phyloP scores from a whole-genome alignment of 2,797 vertebrate species.

The Thunnus albacares region DNA sequence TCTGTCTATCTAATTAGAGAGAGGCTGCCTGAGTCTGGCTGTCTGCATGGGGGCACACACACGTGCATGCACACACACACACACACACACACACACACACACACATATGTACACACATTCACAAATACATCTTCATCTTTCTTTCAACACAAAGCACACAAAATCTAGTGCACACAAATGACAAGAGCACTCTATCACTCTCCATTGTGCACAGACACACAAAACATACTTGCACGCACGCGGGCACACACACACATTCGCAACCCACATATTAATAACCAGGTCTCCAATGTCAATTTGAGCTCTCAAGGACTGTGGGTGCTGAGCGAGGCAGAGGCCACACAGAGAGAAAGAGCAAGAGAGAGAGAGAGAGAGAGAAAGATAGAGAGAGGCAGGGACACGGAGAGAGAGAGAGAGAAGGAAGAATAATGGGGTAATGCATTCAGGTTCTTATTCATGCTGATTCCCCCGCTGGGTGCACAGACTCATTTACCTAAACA shows the following conservation, averaged over 20 bases:
- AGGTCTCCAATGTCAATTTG: constrained; percentile 82
- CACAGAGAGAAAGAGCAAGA: constrained; percentile 46
- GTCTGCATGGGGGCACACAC: constrained; percentile 52
- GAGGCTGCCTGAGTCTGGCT: constrained; percentile 59
- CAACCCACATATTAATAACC: constrained; percentile 77
- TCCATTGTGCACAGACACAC: background rate
- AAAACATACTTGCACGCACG: constrained; percentile 17
- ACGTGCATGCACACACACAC: background rate
- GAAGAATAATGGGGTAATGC: constrained; percentile 74
- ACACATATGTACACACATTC: constrained; percentile 10
- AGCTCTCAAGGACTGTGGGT: constrained; percentile 82
- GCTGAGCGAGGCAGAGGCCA: constrained; percentile 74
- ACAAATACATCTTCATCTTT: constrained; percentile 58
- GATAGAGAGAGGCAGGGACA: background rate
- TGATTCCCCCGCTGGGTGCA: constrained; percentile 76
- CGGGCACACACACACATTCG: constrained; percentile 34
- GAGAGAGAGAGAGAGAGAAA: constrained; percentile 21
- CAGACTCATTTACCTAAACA: constrained; percentile 83
- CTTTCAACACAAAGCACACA: constrained; percentile 64
- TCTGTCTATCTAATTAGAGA: constrained; percentile 81
- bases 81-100: constrained; percentile 13
- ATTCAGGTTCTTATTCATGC: constrained; percentile 81
- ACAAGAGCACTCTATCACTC: constrained; percentile 67
- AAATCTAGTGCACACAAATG: constrained; percentile 50
- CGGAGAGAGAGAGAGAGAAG: constrained; percentile 26